Percentiles rank a stretch among this genome's conserved stretches.
Evolutionary conservation across 2,113 vertebrate genomes (phyloP).

Genomic region (Saimiri boliviensis): DNA sequence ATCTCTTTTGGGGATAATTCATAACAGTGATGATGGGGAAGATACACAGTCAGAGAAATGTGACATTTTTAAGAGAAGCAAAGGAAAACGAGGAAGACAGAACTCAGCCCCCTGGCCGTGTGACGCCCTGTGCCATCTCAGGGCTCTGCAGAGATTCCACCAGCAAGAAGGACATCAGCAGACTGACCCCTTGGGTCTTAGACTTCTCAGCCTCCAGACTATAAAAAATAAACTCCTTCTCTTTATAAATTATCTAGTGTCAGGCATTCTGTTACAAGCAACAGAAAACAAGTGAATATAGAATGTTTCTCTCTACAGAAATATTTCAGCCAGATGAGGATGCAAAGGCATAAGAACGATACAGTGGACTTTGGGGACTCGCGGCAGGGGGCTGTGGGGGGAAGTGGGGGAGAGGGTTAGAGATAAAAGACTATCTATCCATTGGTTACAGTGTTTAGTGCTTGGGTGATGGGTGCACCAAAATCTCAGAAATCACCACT

Average conservation of each 20-base stretch:
- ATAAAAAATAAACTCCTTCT: background rate
- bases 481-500: no score
- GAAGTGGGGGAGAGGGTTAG: rapidly evolving
- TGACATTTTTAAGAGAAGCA: background rate
- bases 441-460: no score
- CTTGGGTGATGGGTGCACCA: no score
- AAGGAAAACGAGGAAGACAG: background rate
- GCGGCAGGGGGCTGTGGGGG: no score
- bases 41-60: background rate
- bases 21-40: background rate
- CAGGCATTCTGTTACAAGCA: background rate
- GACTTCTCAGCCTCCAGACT: background rate
- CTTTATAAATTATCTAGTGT: background rate
- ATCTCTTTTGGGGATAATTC: background rate
- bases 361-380: no score
- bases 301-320: background rate
- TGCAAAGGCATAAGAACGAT: no score
- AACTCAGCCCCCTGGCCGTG: background rate
- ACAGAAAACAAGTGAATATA: background rate
- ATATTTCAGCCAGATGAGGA: background rate
- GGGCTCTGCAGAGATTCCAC: background rate
- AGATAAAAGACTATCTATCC: no score
- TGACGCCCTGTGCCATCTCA: background rate
- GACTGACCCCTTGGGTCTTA: background rate
- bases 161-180: background rate